phyloP scores from a whole-genome alignment of 2,113 vertebrate species.

The Bambusicola thoracicus region DNA sequence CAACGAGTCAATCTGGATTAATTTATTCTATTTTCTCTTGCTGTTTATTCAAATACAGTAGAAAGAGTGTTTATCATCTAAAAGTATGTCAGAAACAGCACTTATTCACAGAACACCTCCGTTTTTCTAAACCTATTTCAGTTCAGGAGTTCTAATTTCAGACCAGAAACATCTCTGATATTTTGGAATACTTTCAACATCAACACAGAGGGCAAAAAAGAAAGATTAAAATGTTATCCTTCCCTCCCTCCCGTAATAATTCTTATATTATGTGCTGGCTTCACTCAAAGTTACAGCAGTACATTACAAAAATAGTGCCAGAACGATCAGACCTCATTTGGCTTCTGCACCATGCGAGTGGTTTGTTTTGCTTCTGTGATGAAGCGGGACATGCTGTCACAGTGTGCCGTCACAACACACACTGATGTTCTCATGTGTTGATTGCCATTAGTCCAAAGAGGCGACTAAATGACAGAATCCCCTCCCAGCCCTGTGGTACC shows the following conservation, averaged over 20 bases:
- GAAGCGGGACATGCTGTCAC: background rate
- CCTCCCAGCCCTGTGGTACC: background rate
- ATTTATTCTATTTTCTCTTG: constrained; percentile 40
- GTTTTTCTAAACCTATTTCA: background rate
- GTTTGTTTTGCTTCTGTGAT: constrained; percentile 36
- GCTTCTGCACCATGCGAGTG: background rate
- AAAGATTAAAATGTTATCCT: background rate
- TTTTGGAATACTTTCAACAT: background rate
- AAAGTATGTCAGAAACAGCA: constrained; percentile 18
- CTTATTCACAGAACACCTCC: background rate
- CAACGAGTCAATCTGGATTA: background rate
- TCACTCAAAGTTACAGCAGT: background rate
- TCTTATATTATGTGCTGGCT: background rate
- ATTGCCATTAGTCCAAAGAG: constrained; percentile 23
- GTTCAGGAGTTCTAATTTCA: background rate
- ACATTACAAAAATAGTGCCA: background rate
- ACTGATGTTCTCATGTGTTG: constrained; percentile 11
- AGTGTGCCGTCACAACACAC: background rate
- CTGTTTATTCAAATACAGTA: constrained; percentile 28
- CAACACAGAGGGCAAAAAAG: background rate
- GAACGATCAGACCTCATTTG: background rate
- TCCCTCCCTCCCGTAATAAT: background rate
- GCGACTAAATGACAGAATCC: constrained; percentile 33
- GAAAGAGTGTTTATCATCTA: background rate
- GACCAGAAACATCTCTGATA: background rate